A percentile compares a stretch with the other conserved stretches of the same genome.
phyloP scores from a whole-genome alignment of 2,888 invertebrate species.

The Melikaiella ostensackeni region DNA sequence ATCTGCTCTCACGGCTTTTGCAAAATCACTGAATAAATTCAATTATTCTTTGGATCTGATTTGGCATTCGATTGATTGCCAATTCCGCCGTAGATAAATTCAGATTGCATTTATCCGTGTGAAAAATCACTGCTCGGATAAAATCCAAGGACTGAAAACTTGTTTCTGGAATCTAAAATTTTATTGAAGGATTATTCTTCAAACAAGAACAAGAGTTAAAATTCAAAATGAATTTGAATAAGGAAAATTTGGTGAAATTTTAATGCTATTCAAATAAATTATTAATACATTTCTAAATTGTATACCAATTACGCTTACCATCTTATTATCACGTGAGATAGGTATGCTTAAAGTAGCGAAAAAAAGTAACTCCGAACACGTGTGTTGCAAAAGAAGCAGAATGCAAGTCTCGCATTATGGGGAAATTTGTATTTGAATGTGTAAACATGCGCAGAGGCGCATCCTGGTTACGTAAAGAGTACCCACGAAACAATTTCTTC shows the following conservation, averaged over 20 bases:
- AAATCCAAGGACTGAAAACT: background rate
- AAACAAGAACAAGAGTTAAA: background rate
- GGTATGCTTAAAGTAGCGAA: background rate
- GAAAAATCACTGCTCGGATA: background rate
- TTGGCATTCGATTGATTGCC: constrained; percentile 20
- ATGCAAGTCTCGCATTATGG: constrained; percentile 35
- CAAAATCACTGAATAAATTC: constrained; percentile 14
- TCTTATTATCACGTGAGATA: background rate
- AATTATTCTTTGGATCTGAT: constrained; percentile 6
- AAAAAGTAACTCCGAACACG: constrained; percentile 8
- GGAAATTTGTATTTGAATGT: constrained; percentile 38
- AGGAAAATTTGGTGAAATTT: background rate
- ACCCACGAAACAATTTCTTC: background rate
- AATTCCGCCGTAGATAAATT: constrained; percentile 6
- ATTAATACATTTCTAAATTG: background rate
- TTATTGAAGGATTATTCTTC: too few species aligned
- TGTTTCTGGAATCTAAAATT: too few species aligned
- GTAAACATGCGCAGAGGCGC: constrained; percentile 19
- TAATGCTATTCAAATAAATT: background rate
- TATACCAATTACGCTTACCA: background rate
- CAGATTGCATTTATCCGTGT: background rate
- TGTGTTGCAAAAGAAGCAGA: constrained; percentile 34
- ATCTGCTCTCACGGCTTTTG: constrained; percentile 14
- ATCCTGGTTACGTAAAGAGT: constrained; percentile 27
- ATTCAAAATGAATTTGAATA: background rate